Conservation (phyloP, 2,113 vertebrate genomes). For the Alosa alosa region DNA sequence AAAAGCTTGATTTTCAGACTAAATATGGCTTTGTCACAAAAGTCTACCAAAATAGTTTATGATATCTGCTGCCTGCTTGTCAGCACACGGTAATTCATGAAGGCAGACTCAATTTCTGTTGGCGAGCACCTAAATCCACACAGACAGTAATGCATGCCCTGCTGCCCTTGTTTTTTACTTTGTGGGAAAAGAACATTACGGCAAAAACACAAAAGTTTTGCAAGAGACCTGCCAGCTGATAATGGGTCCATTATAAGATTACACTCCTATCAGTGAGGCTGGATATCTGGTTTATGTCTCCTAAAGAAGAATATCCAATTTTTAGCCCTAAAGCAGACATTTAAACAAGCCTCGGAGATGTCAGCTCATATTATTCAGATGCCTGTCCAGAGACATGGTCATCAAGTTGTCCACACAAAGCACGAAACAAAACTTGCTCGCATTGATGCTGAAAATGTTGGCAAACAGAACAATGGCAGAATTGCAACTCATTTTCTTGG, state of each 20-base stretch:
- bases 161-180: neutral
- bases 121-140: neutral
- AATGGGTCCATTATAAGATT: slow-evolving; percentile 59
- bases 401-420: slow-evolving; percentile 64
- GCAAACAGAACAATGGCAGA: slow-evolving; percentile 48
- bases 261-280: slow-evolving; percentile 55
- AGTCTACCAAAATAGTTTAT: neutral
- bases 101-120: neutral
- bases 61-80: slow-evolving; percentile 17
- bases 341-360: slow-evolving; percentile 55
- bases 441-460: slow-evolving; percentile 26
- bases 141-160: neutral
- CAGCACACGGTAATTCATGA: neutral
- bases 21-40: neutral
- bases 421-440: slow-evolving; percentile 41
- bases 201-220: slow-evolving; percentile 43
- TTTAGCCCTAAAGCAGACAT: slow-evolving; percentile 54
- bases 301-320: slow-evolving; percentile 51
- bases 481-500: slow-evolving; percentile 41
- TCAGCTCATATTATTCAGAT: slow-evolving; percentile 57
- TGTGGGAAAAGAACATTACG: slow-evolving; percentile 21
- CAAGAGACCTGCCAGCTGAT: slow-evolving; percentile 55
- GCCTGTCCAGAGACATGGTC: slow-evolving; percentile 55
- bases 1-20: slow-evolving; percentile 13
- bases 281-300: slow-evolving; percentile 53